Evolutionary conservation across 2,888 invertebrate genomes (phyloP).

Genomic region (Chorisops tibialis): DNA sequence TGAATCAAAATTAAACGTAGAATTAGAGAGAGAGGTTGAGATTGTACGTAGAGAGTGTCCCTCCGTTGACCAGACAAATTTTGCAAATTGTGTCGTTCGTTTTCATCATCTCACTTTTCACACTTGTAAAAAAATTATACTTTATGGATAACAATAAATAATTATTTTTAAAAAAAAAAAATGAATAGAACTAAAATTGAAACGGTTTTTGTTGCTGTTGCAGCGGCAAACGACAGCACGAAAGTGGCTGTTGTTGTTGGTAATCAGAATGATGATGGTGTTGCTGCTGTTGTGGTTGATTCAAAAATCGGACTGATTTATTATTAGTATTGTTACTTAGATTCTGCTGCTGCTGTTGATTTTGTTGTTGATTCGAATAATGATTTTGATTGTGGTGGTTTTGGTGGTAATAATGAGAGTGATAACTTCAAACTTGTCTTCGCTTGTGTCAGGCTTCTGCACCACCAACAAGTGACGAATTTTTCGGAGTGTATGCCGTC

Average conservation of each 20-base stretch:
- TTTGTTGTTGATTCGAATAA: conserved; percentile 6
- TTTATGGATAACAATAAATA: background rate
- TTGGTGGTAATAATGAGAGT: background rate
- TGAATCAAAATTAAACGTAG: no score
- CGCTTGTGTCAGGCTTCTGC: conserved; percentile 41
- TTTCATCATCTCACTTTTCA: background rate
- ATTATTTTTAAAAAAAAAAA: background rate
- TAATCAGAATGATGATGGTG: no score
- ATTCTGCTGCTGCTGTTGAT: background rate
- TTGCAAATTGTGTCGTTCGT: background rate
- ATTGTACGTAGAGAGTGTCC: background rate
- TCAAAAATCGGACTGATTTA: background rate
- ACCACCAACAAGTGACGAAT: conserved; percentile 49
- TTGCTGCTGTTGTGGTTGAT: background rate
- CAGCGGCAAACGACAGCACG: background rate
- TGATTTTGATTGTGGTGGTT: background rate
- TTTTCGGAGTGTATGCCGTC: conserved; percentile 84
- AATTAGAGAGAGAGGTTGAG: no score
- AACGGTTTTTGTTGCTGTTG: conserved; percentile 13
- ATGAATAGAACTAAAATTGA: conserved; percentile 1
- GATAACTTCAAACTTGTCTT: conserved; percentile 24
- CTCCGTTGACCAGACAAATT: background rate
- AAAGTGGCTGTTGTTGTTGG: background rate
- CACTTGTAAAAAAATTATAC: background rate
- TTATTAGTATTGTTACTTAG: background rate